A percentile compares a stretch with the other conserved stretches of the same genome.
These are phyloP conservation scores for Tinamus major DNA, from an alignment of 2,797 vertebrate genomes.

Conservation along the genomic window DNA sequence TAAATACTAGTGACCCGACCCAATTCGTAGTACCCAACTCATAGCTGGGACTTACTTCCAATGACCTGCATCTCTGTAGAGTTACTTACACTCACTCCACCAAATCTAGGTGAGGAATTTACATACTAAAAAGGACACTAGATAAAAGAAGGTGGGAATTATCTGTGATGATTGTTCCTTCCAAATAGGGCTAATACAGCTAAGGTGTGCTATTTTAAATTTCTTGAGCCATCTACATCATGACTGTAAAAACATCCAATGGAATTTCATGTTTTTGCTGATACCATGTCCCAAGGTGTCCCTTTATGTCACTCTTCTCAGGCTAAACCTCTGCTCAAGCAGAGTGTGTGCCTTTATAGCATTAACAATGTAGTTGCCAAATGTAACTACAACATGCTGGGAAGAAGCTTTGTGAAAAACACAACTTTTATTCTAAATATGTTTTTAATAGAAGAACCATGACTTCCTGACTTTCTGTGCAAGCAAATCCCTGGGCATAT, in stretches of 20 bases:
- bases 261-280: not conserved
- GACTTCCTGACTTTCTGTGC: not conserved
- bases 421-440: not conserved
- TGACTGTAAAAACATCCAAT: not conserved
- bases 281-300: not conserved
- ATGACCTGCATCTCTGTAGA: not conserved
- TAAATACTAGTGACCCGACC: not conserved
- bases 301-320: not conserved
- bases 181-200: not conserved
- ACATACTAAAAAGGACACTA: not conserved
- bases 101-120: not conserved
- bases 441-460: not conserved
- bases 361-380: not conserved
- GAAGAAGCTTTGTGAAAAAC: not conserved
- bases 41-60: not conserved
- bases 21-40: not conserved
- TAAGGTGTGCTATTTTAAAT: not conserved
- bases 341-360: not conserved
- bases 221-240: not conserved
- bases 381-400: not conserved
- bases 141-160: not conserved
- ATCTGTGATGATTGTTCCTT: not conserved
- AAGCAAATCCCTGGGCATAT: not conserved
- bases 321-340: not conserved
- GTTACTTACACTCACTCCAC: not conserved